phyloP scores from a whole-genome alignment of 2,797 vertebrate species.

The Acrocephalus scirpaceus region DNA sequence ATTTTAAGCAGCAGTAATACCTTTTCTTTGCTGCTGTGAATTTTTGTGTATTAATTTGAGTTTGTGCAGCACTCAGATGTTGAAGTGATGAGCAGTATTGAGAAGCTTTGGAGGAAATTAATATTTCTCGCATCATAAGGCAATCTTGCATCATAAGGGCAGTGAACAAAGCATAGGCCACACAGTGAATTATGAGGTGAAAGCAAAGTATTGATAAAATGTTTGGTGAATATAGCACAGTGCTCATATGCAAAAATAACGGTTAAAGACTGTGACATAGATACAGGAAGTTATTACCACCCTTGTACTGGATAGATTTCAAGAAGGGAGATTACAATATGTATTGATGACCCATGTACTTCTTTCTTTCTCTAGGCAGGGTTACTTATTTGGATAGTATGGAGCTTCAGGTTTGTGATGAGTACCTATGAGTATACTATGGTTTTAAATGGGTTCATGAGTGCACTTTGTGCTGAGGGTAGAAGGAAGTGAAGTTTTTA shows the following conservation, averaged over 20 bases:
- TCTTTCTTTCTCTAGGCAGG: background rate
- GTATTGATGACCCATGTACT: background rate
- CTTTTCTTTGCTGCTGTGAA: background rate
- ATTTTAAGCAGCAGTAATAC: background rate
- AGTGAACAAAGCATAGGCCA: background rate
- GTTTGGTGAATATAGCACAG: background rate
- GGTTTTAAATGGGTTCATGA: background rate
- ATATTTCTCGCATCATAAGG: background rate
- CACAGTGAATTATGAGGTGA: constrained; percentile 9
- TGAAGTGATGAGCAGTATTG: background rate
- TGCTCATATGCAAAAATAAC: background rate
- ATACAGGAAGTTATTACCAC: background rate
- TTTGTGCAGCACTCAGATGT: background rate
- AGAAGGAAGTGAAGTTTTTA: background rate
- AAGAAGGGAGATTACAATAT: background rate
- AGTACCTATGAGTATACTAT: background rate
- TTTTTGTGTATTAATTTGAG: constrained; percentile 14
- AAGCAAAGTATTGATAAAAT: constrained; percentile 10
- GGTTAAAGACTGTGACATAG: background rate
- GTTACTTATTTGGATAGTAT: background rate
- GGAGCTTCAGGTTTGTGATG: background rate
- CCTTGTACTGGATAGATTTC: background rate
- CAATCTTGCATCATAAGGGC: background rate
- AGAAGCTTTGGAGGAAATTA: constrained; percentile 3
- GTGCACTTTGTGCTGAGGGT: background rate